A percentile compares a stretch with the other conserved stretches of the same genome.
Conservation (phyloP, 2,888 invertebrate species). For the Eupithecia abbreviata region DNA sequence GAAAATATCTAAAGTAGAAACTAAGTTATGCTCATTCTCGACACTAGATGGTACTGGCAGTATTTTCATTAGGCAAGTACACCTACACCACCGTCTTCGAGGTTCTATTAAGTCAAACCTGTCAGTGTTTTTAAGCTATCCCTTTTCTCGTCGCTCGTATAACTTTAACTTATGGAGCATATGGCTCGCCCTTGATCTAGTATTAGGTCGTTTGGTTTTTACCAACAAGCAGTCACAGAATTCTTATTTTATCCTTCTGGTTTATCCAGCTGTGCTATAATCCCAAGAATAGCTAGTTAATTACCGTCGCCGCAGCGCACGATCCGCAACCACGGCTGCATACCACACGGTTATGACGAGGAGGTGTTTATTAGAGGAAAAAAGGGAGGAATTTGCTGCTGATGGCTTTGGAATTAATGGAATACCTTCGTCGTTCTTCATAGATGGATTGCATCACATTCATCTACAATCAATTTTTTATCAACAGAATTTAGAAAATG, state of each 20-base stretch:
- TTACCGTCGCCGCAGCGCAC: slow-evolving; percentile 39
- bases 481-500: too few species aligned
- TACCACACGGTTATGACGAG: slow-evolving; percentile 31
- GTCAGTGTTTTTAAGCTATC: neutral
- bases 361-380: slow-evolving; percentile 33
- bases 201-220: neutral
- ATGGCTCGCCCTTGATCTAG: neutral
- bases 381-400: slow-evolving; percentile 11
- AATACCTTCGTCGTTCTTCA: slow-evolving; percentile 1
- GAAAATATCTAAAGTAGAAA: too few species aligned
- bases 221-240: neutral
- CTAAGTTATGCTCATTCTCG: too few species aligned
- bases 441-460: neutral
- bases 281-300: slow-evolving; percentile 41
- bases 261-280: slow-evolving; percentile 28
- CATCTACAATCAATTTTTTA: neutral
- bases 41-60: neutral
- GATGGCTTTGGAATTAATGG: slow-evolving; percentile 14
- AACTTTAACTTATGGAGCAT: neutral
- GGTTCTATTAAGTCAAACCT: neutral
- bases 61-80: neutral
- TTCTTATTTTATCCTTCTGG: slow-evolving; percentile 1
- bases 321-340: slow-evolving; percentile 36
- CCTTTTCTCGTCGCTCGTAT: neutral
- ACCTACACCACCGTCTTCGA: neutral